Base-by-base conservation (phyloP, 2,113 vertebrate genomes). In the Nymphicus hollandicus region DNA sequence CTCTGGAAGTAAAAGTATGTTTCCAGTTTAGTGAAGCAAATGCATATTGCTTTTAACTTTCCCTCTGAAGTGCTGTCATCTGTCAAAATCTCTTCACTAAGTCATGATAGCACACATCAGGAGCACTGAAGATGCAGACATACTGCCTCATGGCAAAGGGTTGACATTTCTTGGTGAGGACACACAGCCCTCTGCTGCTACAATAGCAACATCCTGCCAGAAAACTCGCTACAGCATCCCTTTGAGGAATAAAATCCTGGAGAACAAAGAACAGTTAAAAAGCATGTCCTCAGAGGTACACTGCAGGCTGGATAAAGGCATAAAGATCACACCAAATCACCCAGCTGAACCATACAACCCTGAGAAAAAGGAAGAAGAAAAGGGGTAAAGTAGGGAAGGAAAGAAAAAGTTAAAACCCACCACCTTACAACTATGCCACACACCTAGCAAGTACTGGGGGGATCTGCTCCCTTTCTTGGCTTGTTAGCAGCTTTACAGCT, bases 1-100 rank as follows among this genome's bases (percentile, higher is more conserved):
- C 39, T 60, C 81, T 20, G 19, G 41, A 53, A 93, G 79, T 29
- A 46, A 86, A 84, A 88, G 31, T 10, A 11, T 61, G 61, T 16
- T 92, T 93, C 90, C 70, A 92, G 88, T 71, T 93, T 84, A 95
- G 83, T 53, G 86, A 89, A 93, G 86, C 58, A 92, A 93, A 63
- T 35, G 19, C 70, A 50, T 91, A 82, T 83, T 73, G 65, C 88
- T 91, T 96, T 95, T 91, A 95, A 96, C 93, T 94, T 41, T 91
- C 80, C 49, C 70, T 94, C 86, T 73, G 61, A 93, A 94, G 73
- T 63, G 66, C 77, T 85, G 77, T 53, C 81, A 86, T 43, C 77
- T 74, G 76, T 89, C 88, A 90, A 88, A 89, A 37, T 56, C 72
- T 91, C 90, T 81, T 93, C 56, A 25, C 69, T 66, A 69, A 61